These are phyloP conservation scores for Wiebesia pumilae DNA, from an alignment of 1,140 invertebrate genomes.

Conservation along the genomic window DNA sequence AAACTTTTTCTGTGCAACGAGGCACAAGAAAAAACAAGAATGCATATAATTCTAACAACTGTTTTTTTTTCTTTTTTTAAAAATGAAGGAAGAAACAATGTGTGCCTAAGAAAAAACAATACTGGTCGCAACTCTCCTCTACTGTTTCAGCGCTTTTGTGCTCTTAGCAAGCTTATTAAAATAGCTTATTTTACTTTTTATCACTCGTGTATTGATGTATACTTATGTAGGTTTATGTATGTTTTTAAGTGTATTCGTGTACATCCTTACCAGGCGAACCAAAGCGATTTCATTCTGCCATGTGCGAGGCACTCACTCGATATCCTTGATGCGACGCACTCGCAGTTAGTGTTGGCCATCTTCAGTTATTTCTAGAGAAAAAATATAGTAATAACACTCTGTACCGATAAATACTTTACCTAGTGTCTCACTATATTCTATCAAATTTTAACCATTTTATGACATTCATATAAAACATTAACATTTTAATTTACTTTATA, in stretches of 20 bases:
- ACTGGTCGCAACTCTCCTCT: slow-evolving; percentile 50
- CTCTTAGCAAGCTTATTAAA: slow-evolving; percentile 57
- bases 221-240: background rate
- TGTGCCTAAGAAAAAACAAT: slow-evolving; percentile 50
- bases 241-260: background rate
- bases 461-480: slow-evolving; percentile 18
- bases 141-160: slow-evolving; percentile 50
- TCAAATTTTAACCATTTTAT: slow-evolving; percentile 6
- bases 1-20: slow-evolving; percentile 15
- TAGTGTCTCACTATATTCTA: background rate
- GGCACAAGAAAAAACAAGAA: slow-evolving; percentile 4
- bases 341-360: slow-evolving; percentile 29
- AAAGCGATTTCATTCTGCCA: slow-evolving; percentile 12
- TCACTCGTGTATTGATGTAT: slow-evolving; percentile 34
- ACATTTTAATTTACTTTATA: slow-evolving; percentile 20
- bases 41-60: background rate
- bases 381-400: background rate
- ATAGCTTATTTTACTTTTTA: slow-evolving; percentile 52
- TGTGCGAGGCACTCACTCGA: background rate
- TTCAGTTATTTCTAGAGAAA: slow-evolving; percentile 31
- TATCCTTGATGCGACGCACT: background rate
- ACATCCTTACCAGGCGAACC: slow-evolving; percentile 11
- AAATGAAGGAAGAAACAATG: slow-evolving; percentile 50
- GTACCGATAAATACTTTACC: slow-evolving; percentile 3
- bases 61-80: background rate